These are phyloP conservation scores for Parauchenoglanis punctatus DNA, from an alignment of 2,797 vertebrate species.

Conservation along the genomic window DNA sequence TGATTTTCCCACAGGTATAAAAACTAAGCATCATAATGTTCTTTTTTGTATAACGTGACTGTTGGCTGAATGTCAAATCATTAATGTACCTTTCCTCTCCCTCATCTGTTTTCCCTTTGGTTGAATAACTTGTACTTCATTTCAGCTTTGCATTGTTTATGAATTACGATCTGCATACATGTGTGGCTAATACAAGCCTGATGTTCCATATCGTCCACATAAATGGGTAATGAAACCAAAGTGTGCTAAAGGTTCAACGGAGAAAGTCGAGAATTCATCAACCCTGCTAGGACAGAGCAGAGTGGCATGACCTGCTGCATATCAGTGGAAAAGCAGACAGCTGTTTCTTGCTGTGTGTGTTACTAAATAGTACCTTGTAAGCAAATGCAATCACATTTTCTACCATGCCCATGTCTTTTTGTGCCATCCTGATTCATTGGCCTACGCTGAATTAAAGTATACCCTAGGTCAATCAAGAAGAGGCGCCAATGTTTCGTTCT, in stretches of 20 bases:
- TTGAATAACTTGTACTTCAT: slow-evolving; percentile 12
- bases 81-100: slow-evolving; percentile 30
- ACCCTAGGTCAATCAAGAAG: background rate
- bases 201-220: slow-evolving; percentile 44
- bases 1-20: slow-evolving; percentile 3
- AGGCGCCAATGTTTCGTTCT: background rate
- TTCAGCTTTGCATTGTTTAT: slow-evolving; percentile 45
- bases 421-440: slow-evolving; percentile 53
- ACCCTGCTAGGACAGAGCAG: slow-evolving; percentile 12
- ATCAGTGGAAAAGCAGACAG: slow-evolving; percentile 73
- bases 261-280: slow-evolving; percentile 9
- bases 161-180: slow-evolving; percentile 42
- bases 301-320: slow-evolving; percentile 53
- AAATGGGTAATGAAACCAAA: slow-evolving; percentile 45
- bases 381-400: slow-evolving; percentile 79
- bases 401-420: slow-evolving; percentile 68
- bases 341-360: slow-evolving; percentile 69
- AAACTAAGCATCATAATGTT: background rate
- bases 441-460: background rate
- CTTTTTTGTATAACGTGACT: background rate
- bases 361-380: slow-evolving; percentile 78
- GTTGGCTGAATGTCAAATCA: slow-evolving; percentile 25
- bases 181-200: slow-evolving; percentile 48
- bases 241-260: slow-evolving; percentile 35
- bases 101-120: slow-evolving; percentile 46